These are phyloP conservation scores for Labroides dimidiatus DNA, from an alignment of 2,797 vertebrate species.

Conservation along the genomic window DNA sequence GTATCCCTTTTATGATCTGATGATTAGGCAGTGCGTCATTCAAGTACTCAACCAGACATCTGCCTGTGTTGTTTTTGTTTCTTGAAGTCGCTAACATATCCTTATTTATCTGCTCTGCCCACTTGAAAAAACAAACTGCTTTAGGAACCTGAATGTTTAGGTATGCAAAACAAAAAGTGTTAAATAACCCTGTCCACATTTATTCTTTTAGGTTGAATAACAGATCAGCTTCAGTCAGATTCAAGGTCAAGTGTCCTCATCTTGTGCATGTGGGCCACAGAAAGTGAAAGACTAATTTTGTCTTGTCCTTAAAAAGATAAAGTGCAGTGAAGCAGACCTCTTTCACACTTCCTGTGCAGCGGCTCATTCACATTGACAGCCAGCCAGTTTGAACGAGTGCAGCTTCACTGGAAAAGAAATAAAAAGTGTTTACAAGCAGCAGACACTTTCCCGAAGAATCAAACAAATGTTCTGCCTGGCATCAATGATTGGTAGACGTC, in stretches of 20 bases:
- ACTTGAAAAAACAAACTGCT: too few species aligned
- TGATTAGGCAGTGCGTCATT: too few species aligned
- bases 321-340: not conserved
- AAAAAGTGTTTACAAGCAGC: constrained; percentile 35
- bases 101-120: too few species aligned
- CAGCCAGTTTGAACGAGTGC: not conserved
- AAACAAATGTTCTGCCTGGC: constrained; percentile 32
- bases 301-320: not conserved
- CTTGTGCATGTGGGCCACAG: not conserved
- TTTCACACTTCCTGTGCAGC: constrained; percentile 16
- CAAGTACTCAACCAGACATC: too few species aligned
- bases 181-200: not conserved
- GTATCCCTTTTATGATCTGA: too few species aligned
- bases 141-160: too few species aligned
- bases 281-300: not conserved
- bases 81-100: too few species aligned
- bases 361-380: constrained; percentile 12
- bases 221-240: not conserved
- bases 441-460: constrained; percentile 42
- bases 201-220: constrained; percentile 1
- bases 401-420: constrained; percentile 28
- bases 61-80: too few species aligned
- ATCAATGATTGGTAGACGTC: constrained; percentile 37
- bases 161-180: not conserved
- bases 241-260: not conserved